phyloP scores from a whole-genome alignment of 1,140 invertebrate species.

The Brachystomella parvula region DNA sequence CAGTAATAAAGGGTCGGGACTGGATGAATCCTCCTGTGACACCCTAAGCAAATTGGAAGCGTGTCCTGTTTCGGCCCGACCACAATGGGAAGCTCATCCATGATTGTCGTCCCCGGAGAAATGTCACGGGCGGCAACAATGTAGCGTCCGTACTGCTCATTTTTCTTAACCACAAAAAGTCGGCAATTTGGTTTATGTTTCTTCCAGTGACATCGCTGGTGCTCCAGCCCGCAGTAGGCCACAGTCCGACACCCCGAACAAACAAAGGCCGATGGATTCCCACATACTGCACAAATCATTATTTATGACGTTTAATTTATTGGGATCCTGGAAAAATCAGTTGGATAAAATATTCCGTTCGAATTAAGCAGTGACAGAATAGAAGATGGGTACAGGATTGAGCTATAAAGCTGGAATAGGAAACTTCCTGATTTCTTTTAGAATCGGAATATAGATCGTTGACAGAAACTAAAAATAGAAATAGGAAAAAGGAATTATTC shows the following conservation, averaged over 20 bases:
- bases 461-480: no score
- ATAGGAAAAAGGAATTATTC: no score
- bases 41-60: slow-evolving; percentile 50
- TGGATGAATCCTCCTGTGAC: slow-evolving; percentile 40
- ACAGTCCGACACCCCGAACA: background rate
- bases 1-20: slow-evolving; percentile 16
- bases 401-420: no score
- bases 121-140: slow-evolving; percentile 24
- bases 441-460: no score
- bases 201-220: slow-evolving; percentile 53
- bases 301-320: background rate
- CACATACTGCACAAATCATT: background rate
- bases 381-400: no score
- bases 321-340: no score
- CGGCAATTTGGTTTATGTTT: slow-evolving; percentile 57
- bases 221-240: background rate
- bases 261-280: background rate
- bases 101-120: slow-evolving; percentile 23
- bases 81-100: slow-evolving; percentile 45
- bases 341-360: no score
- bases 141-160: slow-evolving; percentile 23
- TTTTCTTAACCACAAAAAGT: slow-evolving; percentile 29
- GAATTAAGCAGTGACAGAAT: no score
- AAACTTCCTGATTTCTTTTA: no score
- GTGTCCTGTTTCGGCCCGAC: slow-evolving; percentile 52